Percentiles rank a stretch among this genome's conserved stretches.
These are phyloP conservation scores for Arizona elegans DNA, from an alignment of 2,113 vertebrate species.

Conservation along the genomic window DNA sequence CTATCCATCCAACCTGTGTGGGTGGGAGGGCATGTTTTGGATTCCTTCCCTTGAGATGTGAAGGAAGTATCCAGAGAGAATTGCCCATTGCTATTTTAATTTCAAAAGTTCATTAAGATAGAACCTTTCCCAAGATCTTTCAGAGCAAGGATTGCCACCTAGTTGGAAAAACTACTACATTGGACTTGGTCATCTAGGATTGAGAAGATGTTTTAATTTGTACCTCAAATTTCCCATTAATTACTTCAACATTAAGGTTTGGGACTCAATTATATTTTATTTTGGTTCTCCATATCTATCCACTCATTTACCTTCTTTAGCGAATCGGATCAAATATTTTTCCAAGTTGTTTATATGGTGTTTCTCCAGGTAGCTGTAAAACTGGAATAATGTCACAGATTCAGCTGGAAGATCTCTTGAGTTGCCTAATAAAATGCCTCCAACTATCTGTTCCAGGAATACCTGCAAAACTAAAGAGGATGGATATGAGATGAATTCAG, in stretches of 20 bases:
- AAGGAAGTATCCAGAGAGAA: not conserved
- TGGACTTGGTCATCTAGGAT: not conserved
- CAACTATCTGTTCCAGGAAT: conserved; percentile 82
- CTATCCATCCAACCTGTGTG: not conserved
- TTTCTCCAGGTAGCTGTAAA: conserved; percentile 80
- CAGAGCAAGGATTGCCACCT: not conserved
- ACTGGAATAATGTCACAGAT: conserved; percentile 83
- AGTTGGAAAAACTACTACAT: not conserved
- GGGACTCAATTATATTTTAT: not conserved
- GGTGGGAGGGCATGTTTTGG: not conserved
- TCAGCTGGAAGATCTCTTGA: not conserved
- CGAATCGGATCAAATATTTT: conserved; percentile 80
- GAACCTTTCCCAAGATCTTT: not conserved
- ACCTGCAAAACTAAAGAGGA: conserved; percentile 72
- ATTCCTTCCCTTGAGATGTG: not conserved
- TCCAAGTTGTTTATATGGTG: conserved; percentile 79
- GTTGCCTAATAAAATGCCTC: conserved; percentile 68
- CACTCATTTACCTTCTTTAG: conserved; percentile 81
- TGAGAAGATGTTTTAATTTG: not conserved
- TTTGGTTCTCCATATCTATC: not conserved
- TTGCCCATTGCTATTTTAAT: not conserved
- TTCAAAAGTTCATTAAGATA: not conserved
- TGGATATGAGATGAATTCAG: not conserved
- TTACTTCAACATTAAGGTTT: not conserved
- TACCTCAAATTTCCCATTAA: not conserved